Evolutionary conservation across 1,140 invertebrate species (phyloP).

Genomic region (Popillia japonica): DNA sequence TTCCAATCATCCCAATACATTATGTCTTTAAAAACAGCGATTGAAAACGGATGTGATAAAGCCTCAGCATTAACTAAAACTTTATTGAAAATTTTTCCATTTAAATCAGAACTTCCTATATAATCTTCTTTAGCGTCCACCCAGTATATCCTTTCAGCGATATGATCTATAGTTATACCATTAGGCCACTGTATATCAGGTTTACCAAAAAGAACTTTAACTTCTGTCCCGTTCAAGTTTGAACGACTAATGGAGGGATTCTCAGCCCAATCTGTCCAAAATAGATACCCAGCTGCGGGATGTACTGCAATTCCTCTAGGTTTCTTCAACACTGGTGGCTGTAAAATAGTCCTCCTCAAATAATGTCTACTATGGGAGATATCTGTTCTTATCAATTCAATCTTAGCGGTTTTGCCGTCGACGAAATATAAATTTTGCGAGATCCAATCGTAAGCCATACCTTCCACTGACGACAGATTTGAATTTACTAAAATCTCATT

Average conservation of each 20-base stretch:
- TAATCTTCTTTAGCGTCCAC: constrained; percentile 86
- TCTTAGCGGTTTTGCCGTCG: constrained; percentile 78
- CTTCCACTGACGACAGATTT: constrained; percentile 85
- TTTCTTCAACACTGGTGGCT: constrained; percentile 75
- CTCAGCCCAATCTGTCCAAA: constrained; percentile 93
- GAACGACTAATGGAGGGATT: constrained; percentile 83
- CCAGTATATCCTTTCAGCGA: constrained; percentile 85
- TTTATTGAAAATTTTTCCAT: constrained; percentile 80
- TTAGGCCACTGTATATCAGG: constrained; percentile 84
- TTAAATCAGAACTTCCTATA: constrained; percentile 84
- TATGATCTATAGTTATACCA: constrained; percentile 85
- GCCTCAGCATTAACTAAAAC: constrained; percentile 72
- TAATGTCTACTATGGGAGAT: constrained; percentile 73
- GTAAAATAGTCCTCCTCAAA: constrained; percentile 76
- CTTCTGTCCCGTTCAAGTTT: constrained; percentile 83
- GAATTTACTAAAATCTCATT: constrained; percentile 77
- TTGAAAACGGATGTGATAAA: constrained; percentile 83
- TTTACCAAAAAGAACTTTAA: constrained; percentile 74
- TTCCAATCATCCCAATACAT: constrained; percentile 96
- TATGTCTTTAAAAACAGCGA: constrained; percentile 77
- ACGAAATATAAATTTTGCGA: constrained; percentile 92
- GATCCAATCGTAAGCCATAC: constrained; percentile 94
- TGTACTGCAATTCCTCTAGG: constrained; percentile 90
- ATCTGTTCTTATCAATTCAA: constrained; percentile 82
- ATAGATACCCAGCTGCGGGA: constrained; percentile 83